Evolutionary conservation across 2,113 vertebrate genomes (phyloP).

Genomic region (Callithrix jacchus): DNA sequence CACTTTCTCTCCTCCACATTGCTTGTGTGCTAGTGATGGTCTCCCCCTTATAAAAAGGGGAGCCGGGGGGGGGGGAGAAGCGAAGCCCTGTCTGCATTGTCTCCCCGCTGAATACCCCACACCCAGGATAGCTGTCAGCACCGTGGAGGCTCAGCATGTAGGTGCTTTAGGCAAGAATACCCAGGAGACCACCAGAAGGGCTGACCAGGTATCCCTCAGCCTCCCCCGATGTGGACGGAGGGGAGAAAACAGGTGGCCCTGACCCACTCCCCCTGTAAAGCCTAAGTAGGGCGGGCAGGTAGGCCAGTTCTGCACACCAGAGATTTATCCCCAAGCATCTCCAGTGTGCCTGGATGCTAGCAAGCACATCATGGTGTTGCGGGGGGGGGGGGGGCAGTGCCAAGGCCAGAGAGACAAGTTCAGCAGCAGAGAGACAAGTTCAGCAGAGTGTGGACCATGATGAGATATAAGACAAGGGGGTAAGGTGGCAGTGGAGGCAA

Average conservation of each 20-base stretch:
- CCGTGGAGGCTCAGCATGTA: neutral
- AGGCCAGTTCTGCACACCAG: neutral
- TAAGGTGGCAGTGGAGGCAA: neutral
- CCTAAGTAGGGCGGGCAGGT: no score
- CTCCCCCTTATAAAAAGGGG: neutral
- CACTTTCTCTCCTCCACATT: neutral
- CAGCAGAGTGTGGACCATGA: neutral
- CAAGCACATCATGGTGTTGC: neutral
- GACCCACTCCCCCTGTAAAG: neutral
- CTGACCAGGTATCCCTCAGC: neutral
- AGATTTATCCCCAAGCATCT: neutral
- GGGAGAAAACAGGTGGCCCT: neutral
- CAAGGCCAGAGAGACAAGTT: neutral
- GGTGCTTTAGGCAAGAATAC: neutral
- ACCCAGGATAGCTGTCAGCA: neutral
- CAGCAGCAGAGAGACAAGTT: neutral
- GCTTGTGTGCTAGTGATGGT: neutral
- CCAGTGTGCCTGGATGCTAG: neutral
- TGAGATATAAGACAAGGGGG: neutral
- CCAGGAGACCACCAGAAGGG: neutral
- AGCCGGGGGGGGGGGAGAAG: accelerated
- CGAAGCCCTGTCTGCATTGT: neutral
- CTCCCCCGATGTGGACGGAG: neutral
- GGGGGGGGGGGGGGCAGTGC: no score
- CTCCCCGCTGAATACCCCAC: neutral